A percentile compares a stretch with the other conserved stretches of the same genome.
Conservation (phyloP, 2,113 vertebrate genomes). For the Dicaeum eximium region DNA sequence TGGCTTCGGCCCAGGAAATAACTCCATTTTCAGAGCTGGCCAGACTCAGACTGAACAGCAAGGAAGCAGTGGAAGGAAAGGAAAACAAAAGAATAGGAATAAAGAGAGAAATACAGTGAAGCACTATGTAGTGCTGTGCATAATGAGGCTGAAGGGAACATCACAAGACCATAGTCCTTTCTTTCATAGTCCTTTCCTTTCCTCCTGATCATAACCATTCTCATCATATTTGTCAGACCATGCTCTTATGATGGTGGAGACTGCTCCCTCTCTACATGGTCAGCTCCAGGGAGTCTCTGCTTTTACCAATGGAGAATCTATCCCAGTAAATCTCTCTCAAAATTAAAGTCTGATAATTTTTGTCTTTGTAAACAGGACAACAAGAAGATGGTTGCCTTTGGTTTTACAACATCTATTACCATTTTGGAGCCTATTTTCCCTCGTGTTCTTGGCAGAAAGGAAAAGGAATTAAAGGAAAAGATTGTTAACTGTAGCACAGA, state of each 20-base stretch:
- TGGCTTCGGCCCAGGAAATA: conserved; percentile 21
- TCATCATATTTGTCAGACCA: not conserved
- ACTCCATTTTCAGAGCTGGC: not conserved
- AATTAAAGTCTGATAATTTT: not conserved
- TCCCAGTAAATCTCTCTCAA: not conserved
- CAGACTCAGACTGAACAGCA: not conserved
- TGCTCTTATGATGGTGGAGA: not conserved
- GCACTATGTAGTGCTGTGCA: fast-evolving
- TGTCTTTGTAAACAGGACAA: not conserved
- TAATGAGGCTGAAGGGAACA: not conserved
- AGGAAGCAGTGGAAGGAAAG: not conserved
- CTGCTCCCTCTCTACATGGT: not conserved
- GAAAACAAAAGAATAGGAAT: not conserved
- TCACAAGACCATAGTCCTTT: not conserved
- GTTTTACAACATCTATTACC: not conserved
- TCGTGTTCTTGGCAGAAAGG: not conserved
- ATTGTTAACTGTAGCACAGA: not conserved
- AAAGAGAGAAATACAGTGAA: not conserved
- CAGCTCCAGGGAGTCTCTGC: not conserved
- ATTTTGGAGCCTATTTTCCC: not conserved
- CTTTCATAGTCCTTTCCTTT: not conserved
- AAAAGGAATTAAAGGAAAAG: not conserved
- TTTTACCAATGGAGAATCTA: not conserved
- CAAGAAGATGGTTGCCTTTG: not conserved
- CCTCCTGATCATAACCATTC: not conserved